Conservation (phyloP, 2,113 vertebrate genomes). For the Gymnogyps californianus region DNA sequence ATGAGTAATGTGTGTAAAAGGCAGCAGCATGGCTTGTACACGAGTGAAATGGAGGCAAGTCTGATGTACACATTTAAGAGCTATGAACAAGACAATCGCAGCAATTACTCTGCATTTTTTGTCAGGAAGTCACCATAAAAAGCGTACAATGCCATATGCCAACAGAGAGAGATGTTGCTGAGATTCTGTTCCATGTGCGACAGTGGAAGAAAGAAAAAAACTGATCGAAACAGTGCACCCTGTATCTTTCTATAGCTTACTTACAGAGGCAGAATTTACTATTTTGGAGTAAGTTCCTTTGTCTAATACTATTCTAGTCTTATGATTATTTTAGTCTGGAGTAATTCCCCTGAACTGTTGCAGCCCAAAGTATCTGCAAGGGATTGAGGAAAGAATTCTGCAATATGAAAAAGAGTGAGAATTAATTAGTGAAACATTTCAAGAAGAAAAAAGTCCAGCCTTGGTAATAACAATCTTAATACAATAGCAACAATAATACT, state of each 20-base stretch:
- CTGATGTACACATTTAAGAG: not conserved
- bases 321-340: not conserved
- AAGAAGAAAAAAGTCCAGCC: not conserved
- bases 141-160: fast-evolving
- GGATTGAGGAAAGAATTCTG: not conserved
- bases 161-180: not conserved
- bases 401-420: not conserved
- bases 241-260: not conserved
- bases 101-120: not conserved
- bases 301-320: not conserved
- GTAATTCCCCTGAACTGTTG: not conserved
- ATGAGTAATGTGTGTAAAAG: not conserved
- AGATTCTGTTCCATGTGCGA: not conserved
- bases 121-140: not conserved
- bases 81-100: not conserved
- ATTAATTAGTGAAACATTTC: not conserved
- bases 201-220: not conserved
- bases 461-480: not conserved
- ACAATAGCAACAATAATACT: not conserved
- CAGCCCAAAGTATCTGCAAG: not conserved
- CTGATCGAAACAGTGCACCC: not conserved
- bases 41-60: fast-evolving
- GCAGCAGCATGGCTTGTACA: not conserved
- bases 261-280: not conserved
- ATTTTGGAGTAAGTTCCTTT: not conserved